phyloP scores from a whole-genome alignment of 2,888 invertebrate species.

The Pristionchus exspectatus region DNA sequence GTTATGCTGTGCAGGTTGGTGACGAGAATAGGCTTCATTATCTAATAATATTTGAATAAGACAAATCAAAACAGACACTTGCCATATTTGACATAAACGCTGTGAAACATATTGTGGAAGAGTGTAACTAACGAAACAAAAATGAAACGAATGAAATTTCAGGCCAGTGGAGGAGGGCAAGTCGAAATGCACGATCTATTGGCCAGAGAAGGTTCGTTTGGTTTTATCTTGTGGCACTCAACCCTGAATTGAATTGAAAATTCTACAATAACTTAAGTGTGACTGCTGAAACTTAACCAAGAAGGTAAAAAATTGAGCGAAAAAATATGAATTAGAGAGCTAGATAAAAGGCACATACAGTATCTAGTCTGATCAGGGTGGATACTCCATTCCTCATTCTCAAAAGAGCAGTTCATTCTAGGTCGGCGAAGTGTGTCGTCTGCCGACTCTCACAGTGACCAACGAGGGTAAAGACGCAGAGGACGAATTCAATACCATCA shows the following conservation, averaged over 20 bases:
- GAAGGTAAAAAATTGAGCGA: too few relatives aligned
- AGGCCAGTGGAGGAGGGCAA: slow-evolving; percentile 68
- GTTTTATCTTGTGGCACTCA: neutral
- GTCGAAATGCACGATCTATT: slow-evolving; percentile 66
- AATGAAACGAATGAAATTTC: slow-evolving; percentile 48
- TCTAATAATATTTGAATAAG: too few relatives aligned
- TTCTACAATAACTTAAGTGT: neutral
- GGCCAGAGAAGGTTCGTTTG: slow-evolving; percentile 62
- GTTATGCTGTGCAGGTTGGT: slow-evolving; percentile 67
- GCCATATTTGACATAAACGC: too few relatives aligned
- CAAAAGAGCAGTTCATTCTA: neutral
- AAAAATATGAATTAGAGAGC: too few relatives aligned
- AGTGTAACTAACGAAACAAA: neutral
- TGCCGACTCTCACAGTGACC: slow-evolving; percentile 58
- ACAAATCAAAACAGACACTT: too few relatives aligned
- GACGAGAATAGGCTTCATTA: neutral
- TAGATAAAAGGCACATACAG: too few relatives aligned
- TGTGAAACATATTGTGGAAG: neutral
- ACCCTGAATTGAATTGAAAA: neutral
- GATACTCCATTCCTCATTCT: too few relatives aligned
- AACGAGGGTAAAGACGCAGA: slow-evolving; percentile 60
- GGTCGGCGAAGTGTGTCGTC: slow-evolving; percentile 44
- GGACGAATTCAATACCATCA: slow-evolving; percentile 60
- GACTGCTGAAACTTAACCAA: neutral
- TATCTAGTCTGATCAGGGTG: too few relatives aligned